These are phyloP conservation scores for Nomada hirtipes DNA, from an alignment of 2,888 invertebrate species.

Conservation along the genomic window DNA sequence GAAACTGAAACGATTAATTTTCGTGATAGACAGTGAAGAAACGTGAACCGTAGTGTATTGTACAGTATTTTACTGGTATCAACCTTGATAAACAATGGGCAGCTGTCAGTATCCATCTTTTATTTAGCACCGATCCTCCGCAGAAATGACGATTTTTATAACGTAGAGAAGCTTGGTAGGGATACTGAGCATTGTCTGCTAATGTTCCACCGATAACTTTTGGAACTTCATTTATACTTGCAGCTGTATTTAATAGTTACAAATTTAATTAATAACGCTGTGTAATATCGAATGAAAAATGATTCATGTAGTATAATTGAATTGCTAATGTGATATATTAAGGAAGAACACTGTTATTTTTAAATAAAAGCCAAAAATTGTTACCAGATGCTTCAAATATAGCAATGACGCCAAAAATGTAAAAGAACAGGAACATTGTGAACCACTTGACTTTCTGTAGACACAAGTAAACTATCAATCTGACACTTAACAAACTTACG, in stretches of 20 bases:
- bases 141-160: constrained; percentile 86
- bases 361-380: background rate
- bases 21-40: background rate
- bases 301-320: background rate
- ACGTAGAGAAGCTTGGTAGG: constrained; percentile 86
- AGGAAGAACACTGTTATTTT: background rate
- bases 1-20: constrained; percentile 69
- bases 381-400: constrained; percentile 48
- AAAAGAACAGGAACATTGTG: constrained; percentile 54
- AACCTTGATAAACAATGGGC: constrained; percentile 87
- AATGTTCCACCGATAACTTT: constrained; percentile 85
- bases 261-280: no score
- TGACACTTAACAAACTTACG: constrained; percentile 10
- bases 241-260: constrained; percentile 40
- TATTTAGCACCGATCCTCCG: constrained; percentile 86
- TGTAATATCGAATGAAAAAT: background rate
- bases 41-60: background rate
- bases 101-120: constrained; percentile 86
- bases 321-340: background rate
- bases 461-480: constrained; percentile 34
- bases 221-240: constrained; percentile 55
- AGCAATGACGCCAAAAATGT: background rate
- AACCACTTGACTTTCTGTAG: background rate
- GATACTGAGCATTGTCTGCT: constrained; percentile 86
- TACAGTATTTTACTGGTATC: background rate